Base-by-base conservation (phyloP, 92 coral and sea anemone species). In the Epizoanthus rinbou region DNA sequence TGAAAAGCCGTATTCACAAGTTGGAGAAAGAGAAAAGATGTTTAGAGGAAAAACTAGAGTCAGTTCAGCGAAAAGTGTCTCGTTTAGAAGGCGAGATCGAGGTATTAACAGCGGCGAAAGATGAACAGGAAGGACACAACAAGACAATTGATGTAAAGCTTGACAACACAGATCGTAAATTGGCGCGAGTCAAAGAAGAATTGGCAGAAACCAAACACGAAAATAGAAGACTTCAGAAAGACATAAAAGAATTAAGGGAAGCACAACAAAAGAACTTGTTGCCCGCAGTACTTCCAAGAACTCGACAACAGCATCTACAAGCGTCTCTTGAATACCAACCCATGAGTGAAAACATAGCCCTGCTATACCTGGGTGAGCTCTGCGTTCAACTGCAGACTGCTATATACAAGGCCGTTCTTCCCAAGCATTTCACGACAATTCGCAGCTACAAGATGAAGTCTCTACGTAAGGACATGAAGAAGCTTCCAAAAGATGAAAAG, bases 381-480 rank as follows among this genome's bases (percentile, higher is more conserved):
- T 76, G 88, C 58, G 50, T n/a, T 28, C 72, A 76, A 53, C 57
- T 88, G 2, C 88, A 78, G 58, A 67, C 68, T 8, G 16, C 2
- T 13, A 50, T 88, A 81, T 88, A 88, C 85, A 50, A 71, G 57
- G 67, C 11, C 7, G 85, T 88, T 2, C 73, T 88, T 1, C 91
- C 88, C 22, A 80, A 88, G 50, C 35, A 53, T 45, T 88, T 22
- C 41, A 83, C 88, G n/a, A 43, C 81, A 6, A 59, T 83, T 31
- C 59, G 70, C 9, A 88, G 82, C 31, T 88, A 79, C 76, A 88
- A 73, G 16, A 25, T 88, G 5, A 70, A 71, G 52, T 1, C 33
- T 39, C 59, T 88, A 24, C 74, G 57, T 11, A 78, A 53, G n/a
- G 91, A 88, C 45, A 50, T 88, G 24, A 16, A 72, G 70, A 88